Percentiles rank a stretch among this genome's conserved stretches.
Conservation (phyloP, 2,888 invertebrate species). For the Nomada ruficornis region DNA sequence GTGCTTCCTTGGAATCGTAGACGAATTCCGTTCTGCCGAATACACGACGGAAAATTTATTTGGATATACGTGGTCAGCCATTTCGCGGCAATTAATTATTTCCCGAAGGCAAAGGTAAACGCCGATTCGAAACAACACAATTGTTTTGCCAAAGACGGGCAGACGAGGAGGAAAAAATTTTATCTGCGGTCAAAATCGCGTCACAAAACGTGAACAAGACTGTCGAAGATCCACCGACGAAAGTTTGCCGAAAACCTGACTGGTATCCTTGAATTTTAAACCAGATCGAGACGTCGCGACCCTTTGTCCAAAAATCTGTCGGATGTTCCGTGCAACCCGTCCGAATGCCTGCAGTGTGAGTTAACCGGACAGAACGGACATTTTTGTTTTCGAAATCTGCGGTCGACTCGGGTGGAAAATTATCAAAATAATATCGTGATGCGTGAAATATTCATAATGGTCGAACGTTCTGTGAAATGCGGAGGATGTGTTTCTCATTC, state of each 20-base stretch:
- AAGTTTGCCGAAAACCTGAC: background rate
- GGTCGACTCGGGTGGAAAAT: background rate
- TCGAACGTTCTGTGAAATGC: background rate
- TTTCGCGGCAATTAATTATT: too few species aligned
- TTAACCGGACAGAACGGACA: conserved; percentile 4
- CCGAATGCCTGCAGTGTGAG: background rate
- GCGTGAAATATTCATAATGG: background rate
- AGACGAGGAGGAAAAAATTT: too few species aligned
- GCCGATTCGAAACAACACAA: too few species aligned
- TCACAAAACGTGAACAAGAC: background rate
- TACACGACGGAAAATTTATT: too few species aligned
- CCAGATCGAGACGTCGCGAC: conserved; percentile 42
- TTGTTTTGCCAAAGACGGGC: too few species aligned
- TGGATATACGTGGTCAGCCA: too few species aligned
- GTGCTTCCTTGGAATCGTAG: too few species aligned
- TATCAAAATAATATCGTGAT: background rate
- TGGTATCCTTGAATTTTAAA: conserved; percentile 62
- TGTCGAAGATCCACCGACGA: background rate
- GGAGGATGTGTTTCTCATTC: background rate
- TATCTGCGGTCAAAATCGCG: background rate
- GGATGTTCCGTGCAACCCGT: conserved; percentile 16
- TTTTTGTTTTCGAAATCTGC: background rate
- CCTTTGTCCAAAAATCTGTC: conserved; percentile 13
- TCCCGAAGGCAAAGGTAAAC: too few species aligned
- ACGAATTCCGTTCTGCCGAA: too few species aligned